Conservation (phyloP, 2,888 invertebrate species). For the Coleophora deauratella region DNA sequence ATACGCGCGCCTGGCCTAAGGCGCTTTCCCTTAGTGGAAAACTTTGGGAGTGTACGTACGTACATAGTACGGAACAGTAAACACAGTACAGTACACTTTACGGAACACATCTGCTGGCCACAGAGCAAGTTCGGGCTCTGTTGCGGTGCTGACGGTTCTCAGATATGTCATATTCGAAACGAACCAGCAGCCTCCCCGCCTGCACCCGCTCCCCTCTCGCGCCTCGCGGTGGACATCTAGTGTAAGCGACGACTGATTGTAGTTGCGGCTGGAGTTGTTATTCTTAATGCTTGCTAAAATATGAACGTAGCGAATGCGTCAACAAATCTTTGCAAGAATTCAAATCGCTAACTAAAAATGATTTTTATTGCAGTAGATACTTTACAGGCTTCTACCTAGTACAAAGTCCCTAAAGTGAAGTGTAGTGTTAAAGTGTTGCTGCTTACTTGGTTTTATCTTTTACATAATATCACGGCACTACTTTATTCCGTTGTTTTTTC, state of each 20-base stretch:
- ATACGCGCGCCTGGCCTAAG: slow-evolving; percentile 46
- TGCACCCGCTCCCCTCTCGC: slow-evolving; percentile 16
- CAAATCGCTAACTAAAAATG: too few relatives aligned
- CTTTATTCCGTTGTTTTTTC: too few relatives aligned
- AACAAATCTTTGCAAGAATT: too few relatives aligned
- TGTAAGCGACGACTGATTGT: slow-evolving; percentile 52
- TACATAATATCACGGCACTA: too few relatives aligned
- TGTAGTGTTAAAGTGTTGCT: too few relatives aligned
- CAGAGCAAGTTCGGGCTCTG: slow-evolving; percentile 64
- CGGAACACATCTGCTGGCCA: slow-evolving; percentile 58
- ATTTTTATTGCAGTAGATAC: too few relatives aligned
- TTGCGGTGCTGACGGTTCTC: slow-evolving; percentile 62
- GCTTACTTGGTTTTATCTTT: too few relatives aligned
- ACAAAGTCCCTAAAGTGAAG: too few relatives aligned
- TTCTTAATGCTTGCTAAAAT: slow-evolving; percentile 26
- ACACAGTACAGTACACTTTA: slow-evolving; percentile 18
- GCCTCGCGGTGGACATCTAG: slow-evolving; percentile 45
- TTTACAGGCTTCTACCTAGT: too few relatives aligned
- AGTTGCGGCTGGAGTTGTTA: slow-evolving; percentile 19
- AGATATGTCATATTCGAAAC: slow-evolving; percentile 68
- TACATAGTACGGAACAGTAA: slow-evolving; percentile 2
- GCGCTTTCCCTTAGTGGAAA: slow-evolving; percentile 51
- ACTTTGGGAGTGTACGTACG: slow-evolving; percentile 31
- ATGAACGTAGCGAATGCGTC: too few relatives aligned
- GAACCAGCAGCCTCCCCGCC: slow-evolving; percentile 13